Conservation (phyloP, 2,888 invertebrate genomes). For the Octonoba sinensis region DNA sequence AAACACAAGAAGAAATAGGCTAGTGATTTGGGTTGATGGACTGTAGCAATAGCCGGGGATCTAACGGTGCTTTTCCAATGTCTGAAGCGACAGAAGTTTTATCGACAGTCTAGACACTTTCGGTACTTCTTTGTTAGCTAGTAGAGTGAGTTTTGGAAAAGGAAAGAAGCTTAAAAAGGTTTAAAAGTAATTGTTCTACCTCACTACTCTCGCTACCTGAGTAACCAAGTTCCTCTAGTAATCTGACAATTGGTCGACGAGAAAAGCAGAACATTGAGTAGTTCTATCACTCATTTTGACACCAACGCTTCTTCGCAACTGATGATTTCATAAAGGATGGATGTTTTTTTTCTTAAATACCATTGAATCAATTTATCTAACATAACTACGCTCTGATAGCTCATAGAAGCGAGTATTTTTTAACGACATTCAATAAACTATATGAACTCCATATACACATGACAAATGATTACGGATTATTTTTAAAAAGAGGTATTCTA, state of each 20-base stretch:
- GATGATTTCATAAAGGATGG: no score
- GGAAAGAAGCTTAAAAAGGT: constrained; percentile 33
- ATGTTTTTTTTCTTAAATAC: no score
- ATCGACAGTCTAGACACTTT: constrained; percentile 32
- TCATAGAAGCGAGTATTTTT: no score
- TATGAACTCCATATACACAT: no score
- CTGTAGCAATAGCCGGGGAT: constrained; percentile 39
- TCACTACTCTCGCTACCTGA: constrained; percentile 38
- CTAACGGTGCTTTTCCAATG: constrained; percentile 39
- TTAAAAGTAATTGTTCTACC: constrained; percentile 48
- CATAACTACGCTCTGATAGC: no score
- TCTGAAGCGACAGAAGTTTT: constrained; percentile 44
- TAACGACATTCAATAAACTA: no score
- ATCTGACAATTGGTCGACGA: constrained; percentile 28
- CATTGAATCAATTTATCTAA: no score
- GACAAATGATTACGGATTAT: no score
- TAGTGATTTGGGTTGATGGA: constrained; percentile 54
- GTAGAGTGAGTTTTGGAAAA: constrained; percentile 27
- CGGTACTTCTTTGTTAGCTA: constrained; percentile 36
- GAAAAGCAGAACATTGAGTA: neutral
- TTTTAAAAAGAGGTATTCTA: no score
- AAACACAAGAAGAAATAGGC: constrained; percentile 33
- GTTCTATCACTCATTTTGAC: neutral
- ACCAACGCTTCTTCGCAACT: no score
- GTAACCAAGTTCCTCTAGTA: constrained; percentile 17